phyloP scores from a whole-genome alignment of 53 echinoderm and acorn worm genomes.

The Zoroaster sp. region DNA sequence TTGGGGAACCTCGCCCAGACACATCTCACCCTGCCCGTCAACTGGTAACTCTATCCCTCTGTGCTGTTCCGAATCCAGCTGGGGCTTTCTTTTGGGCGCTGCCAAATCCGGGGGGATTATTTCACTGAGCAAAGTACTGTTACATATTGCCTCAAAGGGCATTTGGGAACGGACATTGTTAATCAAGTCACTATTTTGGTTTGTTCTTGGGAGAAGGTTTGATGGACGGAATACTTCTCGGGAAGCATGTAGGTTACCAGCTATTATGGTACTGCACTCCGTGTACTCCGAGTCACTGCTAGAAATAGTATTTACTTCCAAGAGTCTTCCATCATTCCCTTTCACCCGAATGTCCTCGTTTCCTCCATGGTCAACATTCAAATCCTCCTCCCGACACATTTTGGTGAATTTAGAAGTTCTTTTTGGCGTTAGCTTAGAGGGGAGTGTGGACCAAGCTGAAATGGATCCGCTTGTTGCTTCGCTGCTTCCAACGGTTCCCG shows the following conservation, averaged over 20 bases:
- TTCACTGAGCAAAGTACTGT: slow-evolving; percentile 46
- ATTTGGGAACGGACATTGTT: background rate
- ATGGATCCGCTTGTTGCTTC: slow-evolving; percentile 16
- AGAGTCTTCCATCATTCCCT: background rate
- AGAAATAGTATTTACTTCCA: background rate
- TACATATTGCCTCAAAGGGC: slow-evolving; percentile 29
- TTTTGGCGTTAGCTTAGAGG: background rate
- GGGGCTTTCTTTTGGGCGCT: background rate
- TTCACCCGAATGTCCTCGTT: background rate
- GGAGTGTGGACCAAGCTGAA: slow-evolving; percentile 43
- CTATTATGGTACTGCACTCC: slow-evolving; percentile 53
- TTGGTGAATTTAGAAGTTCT: background rate
- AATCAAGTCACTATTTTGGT: background rate
- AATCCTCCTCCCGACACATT: background rate
- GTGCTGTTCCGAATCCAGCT: background rate
- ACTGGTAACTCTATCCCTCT: background rate
- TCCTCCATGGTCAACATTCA: too few species aligned
- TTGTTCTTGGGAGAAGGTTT: background rate
- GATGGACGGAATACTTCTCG: background rate
- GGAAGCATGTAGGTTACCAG: slow-evolving; percentile 11
- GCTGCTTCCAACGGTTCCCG: slow-evolving; percentile 3
- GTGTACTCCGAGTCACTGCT: slow-evolving; percentile 11
- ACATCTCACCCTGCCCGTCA: slow-evolving; percentile 13
- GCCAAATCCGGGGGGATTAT: background rate
- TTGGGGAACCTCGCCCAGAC: background rate